A percentile compares a stretch with the other conserved stretches of the same genome.
Conservation (phyloP, 2,113 vertebrate genomes). For the Otis tarda region DNA sequence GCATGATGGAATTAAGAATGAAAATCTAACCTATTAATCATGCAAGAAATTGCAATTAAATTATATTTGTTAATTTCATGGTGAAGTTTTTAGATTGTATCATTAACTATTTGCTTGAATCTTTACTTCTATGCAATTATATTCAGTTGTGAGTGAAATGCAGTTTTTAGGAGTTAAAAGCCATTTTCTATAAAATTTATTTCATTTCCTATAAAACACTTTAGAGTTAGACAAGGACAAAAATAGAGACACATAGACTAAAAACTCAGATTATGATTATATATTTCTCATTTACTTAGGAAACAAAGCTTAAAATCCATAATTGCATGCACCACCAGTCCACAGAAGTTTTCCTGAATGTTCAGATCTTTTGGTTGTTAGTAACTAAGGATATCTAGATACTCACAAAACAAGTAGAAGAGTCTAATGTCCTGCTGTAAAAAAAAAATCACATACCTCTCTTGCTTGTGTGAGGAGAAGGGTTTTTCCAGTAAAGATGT, state of each 20-base stretch:
- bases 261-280: not conserved
- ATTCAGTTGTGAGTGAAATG: not conserved
- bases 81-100: conserved; percentile 57
- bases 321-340: not conserved
- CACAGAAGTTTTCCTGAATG: not conserved
- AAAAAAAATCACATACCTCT: not conserved
- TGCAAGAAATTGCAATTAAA: conserved; percentile 67
- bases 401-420: not conserved
- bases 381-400: not conserved
- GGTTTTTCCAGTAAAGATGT: not conserved
- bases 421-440: not conserved
- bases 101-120: conserved; percentile 45
- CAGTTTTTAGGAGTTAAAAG: not conserved
- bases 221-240: not conserved
- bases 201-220: not conserved
- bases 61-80: conserved; percentile 65
- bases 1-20: conserved; percentile 65
- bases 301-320: not conserved
- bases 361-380: not conserved
- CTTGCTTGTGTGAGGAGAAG: not conserved
- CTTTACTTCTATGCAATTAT: not conserved
- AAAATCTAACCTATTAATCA: conserved; percentile 74
- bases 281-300: not conserved
- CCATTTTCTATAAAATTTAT: not conserved
- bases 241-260: not conserved